Percentiles rank a stretch among this genome's conserved stretches.
Evolutionary conservation across 2,888 invertebrate species (phyloP).

Genomic region (Ceraclea dissimilis): DNA sequence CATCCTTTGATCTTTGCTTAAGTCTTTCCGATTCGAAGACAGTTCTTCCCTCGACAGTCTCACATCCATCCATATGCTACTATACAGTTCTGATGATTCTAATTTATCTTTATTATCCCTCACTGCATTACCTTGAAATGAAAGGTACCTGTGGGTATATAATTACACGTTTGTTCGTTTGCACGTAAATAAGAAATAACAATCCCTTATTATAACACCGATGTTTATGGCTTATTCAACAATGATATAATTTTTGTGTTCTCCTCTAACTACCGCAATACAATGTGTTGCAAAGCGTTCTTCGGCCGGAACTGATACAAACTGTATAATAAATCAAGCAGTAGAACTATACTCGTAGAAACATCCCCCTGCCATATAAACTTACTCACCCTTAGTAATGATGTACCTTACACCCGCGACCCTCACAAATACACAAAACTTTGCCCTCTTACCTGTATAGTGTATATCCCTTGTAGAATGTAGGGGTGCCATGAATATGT

Average conservation of each 20-base stretch:
- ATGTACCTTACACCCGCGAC: background rate
- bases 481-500: background rate
- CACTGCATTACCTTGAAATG: no score
- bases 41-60: no score
- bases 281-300: constrained; percentile 21
- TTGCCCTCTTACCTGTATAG: background rate
- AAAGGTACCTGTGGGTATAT: no score
- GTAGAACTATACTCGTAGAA: background rate
- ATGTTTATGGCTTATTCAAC: background rate
- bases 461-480: no score
- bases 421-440: background rate
- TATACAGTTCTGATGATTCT: no score
- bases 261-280: background rate
- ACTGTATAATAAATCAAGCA: constrained; percentile 19
- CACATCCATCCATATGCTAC: no score
- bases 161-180: no score
- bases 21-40: no score
- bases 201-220: no score
- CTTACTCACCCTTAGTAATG: background rate
- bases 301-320: constrained; percentile 25
- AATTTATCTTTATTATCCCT: no score
- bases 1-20: no score
- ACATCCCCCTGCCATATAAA: background rate
- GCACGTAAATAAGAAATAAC: no score
- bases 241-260: background rate